phyloP scores from a whole-genome alignment of 2,888 invertebrate genomes.

The Clepsis dumicolana region DNA sequence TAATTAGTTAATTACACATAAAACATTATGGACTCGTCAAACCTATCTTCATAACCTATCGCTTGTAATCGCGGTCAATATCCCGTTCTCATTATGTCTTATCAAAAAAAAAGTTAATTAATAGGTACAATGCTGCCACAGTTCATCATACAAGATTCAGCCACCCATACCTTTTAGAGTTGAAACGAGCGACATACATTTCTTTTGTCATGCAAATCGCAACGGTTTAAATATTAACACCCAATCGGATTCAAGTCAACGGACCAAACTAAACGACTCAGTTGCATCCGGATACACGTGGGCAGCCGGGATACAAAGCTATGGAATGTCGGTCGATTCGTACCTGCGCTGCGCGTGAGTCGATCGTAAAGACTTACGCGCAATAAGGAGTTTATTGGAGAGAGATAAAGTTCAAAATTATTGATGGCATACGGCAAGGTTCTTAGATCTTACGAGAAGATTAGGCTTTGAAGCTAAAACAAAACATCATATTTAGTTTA shows the following conservation, averaged over 20 bases:
- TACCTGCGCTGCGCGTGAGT: slow-evolving; percentile 68
- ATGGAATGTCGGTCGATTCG: slow-evolving; percentile 71
- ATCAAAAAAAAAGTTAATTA: no score
- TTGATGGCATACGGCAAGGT: not conserved
- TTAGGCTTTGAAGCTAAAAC: slow-evolving; percentile 25
- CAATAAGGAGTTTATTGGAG: slow-evolving; percentile 28
- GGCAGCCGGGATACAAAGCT: slow-evolving; percentile 68
- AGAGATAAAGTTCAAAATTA: slow-evolving; percentile 15
- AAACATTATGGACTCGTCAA: no score
- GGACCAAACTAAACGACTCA: slow-evolving; percentile 60
- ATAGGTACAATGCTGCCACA: not conserved
- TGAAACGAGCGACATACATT: slow-evolving; percentile 39
- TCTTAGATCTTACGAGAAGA: slow-evolving; percentile 16
- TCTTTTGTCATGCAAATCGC: slow-evolving; percentile 52
- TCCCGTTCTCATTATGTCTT: no score
- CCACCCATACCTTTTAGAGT: slow-evolving; percentile 14
- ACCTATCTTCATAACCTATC: no score
- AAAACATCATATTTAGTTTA: slow-evolving; percentile 22
- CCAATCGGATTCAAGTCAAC: slow-evolving; percentile 60
- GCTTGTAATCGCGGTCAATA: no score
- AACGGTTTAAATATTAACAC: slow-evolving; percentile 55
- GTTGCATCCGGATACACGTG: slow-evolving; percentile 78
- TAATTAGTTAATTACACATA: no score
- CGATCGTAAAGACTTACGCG: slow-evolving; percentile 23
- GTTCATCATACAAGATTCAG: not conserved